Evolutionary conservation across 2,113 vertebrate genomes (phyloP), one percentile per base, ranked within the genome.

Genomic region (Pluvianellus socialis): DNA sequence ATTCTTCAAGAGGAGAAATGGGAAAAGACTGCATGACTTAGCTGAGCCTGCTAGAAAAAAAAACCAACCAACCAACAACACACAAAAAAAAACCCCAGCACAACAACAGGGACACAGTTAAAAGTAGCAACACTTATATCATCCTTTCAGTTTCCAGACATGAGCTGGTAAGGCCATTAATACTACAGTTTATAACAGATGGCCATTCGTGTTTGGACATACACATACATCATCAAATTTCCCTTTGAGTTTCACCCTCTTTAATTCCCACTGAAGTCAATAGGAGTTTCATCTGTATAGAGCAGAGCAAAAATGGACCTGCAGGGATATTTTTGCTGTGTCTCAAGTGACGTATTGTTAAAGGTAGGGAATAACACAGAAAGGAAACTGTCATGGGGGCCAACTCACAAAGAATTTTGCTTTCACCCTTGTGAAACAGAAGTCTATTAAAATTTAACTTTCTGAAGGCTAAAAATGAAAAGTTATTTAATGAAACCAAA

Each of bases 161-260:
- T 27, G 66, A 88, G 52, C 65, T 79, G 45, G 59, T 92, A 76
- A 88, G 52, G 50, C 79, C 72, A 90, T 96, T 93, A 95, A 90
- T 97, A 91, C 59, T 73, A 82, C 42, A 35, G 28, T 87, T 94
- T 83, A 72, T 93, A 97, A 96, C 85, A 93, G 95, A 96, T 91
- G 86, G 87, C n/a, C 7, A 0, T 72, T 96, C 55, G 88, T 88
- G 44, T 44, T 79, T 87, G 84, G 83, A 96, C 95, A 87, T 95
- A 85, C 70, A 85, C 92, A 94, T 92, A 92, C 27, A 95, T 96
- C 92, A 97, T 90, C 67, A 92, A 90, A 95, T 97, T 95, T 96
- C 45, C 67, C 79, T 95, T 85, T 82, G 81, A 91, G 77, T 88
- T 95, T 94, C 62, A 76, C n/a, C 19, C 35, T 85, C 66, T 91